phyloP scores from a whole-genome alignment of 1,140 invertebrate species.

The Delia radicum region DNA sequence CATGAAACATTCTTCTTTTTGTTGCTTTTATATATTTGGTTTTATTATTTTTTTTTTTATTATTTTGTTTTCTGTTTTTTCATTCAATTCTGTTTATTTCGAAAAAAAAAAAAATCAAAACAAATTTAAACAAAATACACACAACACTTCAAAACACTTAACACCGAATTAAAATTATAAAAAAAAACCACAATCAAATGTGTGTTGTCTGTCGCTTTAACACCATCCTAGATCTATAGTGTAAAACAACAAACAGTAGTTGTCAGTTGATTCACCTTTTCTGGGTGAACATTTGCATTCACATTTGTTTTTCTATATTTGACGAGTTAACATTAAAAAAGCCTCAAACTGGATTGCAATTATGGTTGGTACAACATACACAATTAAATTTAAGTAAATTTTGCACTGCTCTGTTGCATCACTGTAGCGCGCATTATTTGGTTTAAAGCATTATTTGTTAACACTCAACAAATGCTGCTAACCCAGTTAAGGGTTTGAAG shows the following conservation, averaged over 20 bases:
- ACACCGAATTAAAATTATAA: not conserved
- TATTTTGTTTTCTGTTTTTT: slow-evolving; percentile 18
- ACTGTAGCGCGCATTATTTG: too few relatives aligned
- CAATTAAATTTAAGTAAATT: too few relatives aligned
- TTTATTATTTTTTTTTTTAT: slow-evolving; percentile 32
- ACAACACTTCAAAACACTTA: not conserved
- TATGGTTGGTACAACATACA: slow-evolving; percentile 54
- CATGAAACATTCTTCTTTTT: slow-evolving; percentile 50
- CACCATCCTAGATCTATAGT: not conserved
- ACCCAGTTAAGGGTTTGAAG: too few relatives aligned
- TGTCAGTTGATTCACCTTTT: not conserved
- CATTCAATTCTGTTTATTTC: not conserved
- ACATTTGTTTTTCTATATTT: slow-evolving; percentile 8
- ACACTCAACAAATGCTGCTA: too few relatives aligned
- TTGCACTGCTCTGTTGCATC: too few relatives aligned
- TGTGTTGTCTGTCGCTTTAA: not conserved
- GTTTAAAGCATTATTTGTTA: too few relatives aligned
- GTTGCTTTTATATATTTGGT: slow-evolving; percentile 34
- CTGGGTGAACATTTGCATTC: not conserved
- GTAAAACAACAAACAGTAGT: not conserved
- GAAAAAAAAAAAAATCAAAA: not conserved
- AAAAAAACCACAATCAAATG: slow-evolving; percentile 33
- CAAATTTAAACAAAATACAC: slow-evolving; percentile 5
- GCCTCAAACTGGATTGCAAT: slow-evolving; percentile 56
- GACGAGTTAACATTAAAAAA: slow-evolving; percentile 36